Evolutionary conservation across 92 coral and sea anemone genomes (phyloP).

Genomic region (Palythoa grandiflora): DNA sequence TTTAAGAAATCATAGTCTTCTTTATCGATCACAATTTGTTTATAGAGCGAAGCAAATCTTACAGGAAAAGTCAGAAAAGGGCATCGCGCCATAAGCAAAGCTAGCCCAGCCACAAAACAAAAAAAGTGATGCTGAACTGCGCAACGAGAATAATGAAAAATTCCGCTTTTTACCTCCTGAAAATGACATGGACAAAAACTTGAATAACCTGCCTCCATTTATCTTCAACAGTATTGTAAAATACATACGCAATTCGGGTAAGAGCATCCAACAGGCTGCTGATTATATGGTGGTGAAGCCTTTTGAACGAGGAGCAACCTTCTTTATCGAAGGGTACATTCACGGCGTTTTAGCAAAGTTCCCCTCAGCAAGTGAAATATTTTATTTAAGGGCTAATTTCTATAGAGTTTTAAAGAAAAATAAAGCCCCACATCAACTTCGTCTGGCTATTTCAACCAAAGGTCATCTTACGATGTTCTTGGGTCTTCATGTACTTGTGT

Average conservation of each 20-base stretch:
- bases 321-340: constrained; percentile 61
- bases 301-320: constrained; percentile 50
- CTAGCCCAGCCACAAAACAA: neutral
- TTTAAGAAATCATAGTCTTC: constrained; percentile 31
- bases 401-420: constrained; percentile 45
- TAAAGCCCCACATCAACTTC: constrained; percentile 54
- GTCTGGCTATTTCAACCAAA: constrained; percentile 45
- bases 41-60: constrained; percentile 19
- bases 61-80: constrained; percentile 6
- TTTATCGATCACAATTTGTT: neutral
- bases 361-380: constrained; percentile 48
- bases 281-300: constrained; percentile 58
- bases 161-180: constrained; percentile 52
- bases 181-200: constrained; percentile 33
- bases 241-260: constrained; percentile 53
- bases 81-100: constrained; percentile 1
- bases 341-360: constrained; percentile 52
- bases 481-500: constrained; percentile 61
- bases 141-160: constrained; percentile 45
- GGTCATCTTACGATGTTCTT: constrained; percentile 46
- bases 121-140: constrained; percentile 49
- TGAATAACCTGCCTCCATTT: constrained; percentile 37
- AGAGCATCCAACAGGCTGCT: constrained; percentile 31
- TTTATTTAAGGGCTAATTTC: constrained; percentile 59
- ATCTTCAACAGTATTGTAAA: constrained; percentile 42